Evolutionary conservation across 2,888 invertebrate species (phyloP), one percentile per base, ranked within the genome.

Genomic region (Melieria picta): DNA sequence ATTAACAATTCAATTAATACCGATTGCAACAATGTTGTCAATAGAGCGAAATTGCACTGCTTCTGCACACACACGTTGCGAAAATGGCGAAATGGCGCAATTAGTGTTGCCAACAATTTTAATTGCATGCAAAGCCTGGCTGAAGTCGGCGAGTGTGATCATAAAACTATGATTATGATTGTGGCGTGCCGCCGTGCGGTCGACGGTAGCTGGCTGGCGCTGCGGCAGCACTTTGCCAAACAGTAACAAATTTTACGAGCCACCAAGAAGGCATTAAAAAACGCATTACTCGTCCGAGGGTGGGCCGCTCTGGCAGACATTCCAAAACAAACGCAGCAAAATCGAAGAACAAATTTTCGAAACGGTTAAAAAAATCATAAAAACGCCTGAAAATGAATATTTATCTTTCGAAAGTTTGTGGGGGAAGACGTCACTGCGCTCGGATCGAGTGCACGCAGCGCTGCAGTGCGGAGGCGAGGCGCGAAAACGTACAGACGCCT

Each of bases 281-380:
- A 50, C 30, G 47, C 10, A n/a, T 43, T 43, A 42, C 52, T 13
- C 11, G 7, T 43, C 9, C 46, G 16, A 45, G 63, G 65, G 43
- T 45, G 65, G 30, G 57, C 30, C 11, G 30, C 30, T 1, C 11
- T 60, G 43, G n/a, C 13, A 47, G 10, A 63, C 30, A 10, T n/a
- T 11, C 9, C 13, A 47, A 57, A 50, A 10, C 30, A 4, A 13
- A 4, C 50, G 45, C 4, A 30, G 9, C 11, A 16, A 65, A 67
- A 69, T 48, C 57, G n/a, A 45, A 50, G 56, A 60, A 62, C 43
- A 70, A 69, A 72, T 57, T 60, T 50, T 30, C 56, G 46, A 60
- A 66, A 50, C 62, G 62, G 68, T 72, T 72, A 56, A 62, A 71
- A 50, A 45, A 46, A 65, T 55, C 71, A 71, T 71, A 74, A 75